These are phyloP conservation scores for Pelobates fuscus DNA, from an alignment of 2,113 vertebrate genomes.

Conservation along the genomic window DNA sequence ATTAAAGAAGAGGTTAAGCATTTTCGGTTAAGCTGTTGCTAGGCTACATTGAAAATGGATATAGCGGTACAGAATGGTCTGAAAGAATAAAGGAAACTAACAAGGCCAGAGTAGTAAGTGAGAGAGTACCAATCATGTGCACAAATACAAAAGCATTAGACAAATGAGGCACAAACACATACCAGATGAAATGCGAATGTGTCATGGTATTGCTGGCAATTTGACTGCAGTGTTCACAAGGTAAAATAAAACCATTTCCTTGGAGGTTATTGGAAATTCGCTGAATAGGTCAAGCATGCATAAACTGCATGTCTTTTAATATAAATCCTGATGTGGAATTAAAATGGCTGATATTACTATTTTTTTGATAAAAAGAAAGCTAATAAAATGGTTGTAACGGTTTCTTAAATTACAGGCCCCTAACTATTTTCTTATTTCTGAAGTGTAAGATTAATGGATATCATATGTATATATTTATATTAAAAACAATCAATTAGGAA, in stretches of 20 bases:
- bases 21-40: neutral
- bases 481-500: too few species aligned
- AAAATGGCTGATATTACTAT: neutral
- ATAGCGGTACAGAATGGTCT: neutral
- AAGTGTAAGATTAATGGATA: too few species aligned
- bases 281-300: constrained; percentile 21
- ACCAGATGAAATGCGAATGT: neutral
- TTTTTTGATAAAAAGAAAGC: too few species aligned
- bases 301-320: neutral
- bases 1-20: neutral
- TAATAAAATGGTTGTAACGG: too few species aligned
- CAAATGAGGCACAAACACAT: neutral
- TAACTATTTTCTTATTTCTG: too few species aligned
- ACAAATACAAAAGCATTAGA: neutral
- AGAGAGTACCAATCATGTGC: neutral
- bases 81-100: neutral
- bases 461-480: too few species aligned
- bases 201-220: neutral
- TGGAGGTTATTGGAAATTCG: neutral
- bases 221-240: neutral
- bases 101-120: neutral
- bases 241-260: neutral
- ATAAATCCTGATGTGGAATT: neutral
- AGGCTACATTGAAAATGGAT: neutral
- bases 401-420: neutral